Conservation (phyloP, 2,113 vertebrate genomes). For the Boulengeromyrus knoepffleri region DNA sequence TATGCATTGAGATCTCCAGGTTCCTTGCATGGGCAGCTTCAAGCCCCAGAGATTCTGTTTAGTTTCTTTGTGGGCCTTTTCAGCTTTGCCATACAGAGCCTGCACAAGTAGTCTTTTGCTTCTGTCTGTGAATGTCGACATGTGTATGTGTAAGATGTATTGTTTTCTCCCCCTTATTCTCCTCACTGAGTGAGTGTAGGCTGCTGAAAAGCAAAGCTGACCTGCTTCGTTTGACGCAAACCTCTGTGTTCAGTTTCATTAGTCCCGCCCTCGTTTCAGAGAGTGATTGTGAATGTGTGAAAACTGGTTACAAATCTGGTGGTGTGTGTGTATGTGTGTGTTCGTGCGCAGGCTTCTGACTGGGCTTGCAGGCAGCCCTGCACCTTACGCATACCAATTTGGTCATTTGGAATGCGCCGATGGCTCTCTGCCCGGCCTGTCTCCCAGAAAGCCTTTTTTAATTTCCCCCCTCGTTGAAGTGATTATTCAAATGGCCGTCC, state of each 20-base stretch:
- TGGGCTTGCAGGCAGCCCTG: conserved; percentile 27
- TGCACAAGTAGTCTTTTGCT: neutral
- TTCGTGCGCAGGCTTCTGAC: neutral
- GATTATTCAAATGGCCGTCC: conserved; percentile 66
- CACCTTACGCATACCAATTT: conserved; percentile 35
- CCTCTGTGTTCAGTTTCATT: neutral
- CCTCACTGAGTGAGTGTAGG: neutral
- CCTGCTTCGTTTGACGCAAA: neutral
- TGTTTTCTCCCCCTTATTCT: neutral
- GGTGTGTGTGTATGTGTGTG: neutral
- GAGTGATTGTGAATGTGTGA: neutral
- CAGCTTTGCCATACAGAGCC: neutral
- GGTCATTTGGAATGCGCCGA: conserved; percentile 55
- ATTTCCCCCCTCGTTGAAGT: conserved; percentile 62
- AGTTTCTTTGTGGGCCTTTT: neutral
- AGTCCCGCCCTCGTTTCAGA: neutral
- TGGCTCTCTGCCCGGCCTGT: conserved; percentile 48
- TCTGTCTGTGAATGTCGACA: neutral
- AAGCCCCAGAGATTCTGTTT: neutral
- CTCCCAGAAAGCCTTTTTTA: conserved; percentile 58
- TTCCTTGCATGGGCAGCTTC: neutral
- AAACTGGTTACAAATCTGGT: neutral
- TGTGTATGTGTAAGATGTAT: neutral
- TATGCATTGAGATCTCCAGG: neutral
- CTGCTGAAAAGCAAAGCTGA: neutral